Evolutionary conservation across 2,888 invertebrate species (phyloP).

Genomic region (Nephrocerus scutellatus): DNA sequence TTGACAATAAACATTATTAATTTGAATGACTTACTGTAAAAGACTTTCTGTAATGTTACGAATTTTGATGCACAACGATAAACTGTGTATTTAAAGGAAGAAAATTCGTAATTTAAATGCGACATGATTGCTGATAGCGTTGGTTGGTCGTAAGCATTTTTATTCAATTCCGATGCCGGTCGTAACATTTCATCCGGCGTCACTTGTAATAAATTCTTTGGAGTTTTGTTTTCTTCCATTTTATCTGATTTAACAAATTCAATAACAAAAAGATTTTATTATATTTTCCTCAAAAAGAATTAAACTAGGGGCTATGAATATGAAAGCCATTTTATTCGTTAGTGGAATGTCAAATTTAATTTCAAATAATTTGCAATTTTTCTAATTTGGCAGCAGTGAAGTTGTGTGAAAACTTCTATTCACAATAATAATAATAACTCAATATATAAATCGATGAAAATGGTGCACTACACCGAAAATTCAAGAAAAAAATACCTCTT

Average conservation of each 20-base stretch:
- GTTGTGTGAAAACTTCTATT: too few relatives aligned
- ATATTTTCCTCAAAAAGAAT: background rate
- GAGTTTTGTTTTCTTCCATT: background rate
- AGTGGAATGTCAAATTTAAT: slow-evolving; percentile 25
- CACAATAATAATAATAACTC: too few relatives aligned
- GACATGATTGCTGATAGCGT: slow-evolving; percentile 31
- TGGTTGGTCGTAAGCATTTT: slow-evolving; percentile 21
- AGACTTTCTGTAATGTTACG: slow-evolving; percentile 37
- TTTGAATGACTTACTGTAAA: slow-evolving; percentile 35
- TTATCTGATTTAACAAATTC: too few relatives aligned
- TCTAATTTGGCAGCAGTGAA: slow-evolving; percentile 12
- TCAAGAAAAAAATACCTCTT: too few relatives aligned
- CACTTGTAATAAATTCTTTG: too few relatives aligned
- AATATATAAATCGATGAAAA: too few relatives aligned
- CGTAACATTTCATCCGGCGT: too few relatives aligned
- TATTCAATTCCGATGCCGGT: too few relatives aligned
- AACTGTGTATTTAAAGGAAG: slow-evolving; percentile 40
- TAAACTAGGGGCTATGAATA: slow-evolving; percentile 8
- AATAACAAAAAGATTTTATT: too few relatives aligned
- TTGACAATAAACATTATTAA: background rate
- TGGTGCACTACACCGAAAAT: too few relatives aligned
- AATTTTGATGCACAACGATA: slow-evolving; percentile 45
- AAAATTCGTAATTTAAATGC: slow-evolving; percentile 35
- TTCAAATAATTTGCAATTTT: slow-evolving; percentile 19
- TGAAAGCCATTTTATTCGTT: slow-evolving; percentile 9